Percentiles rank a stretch among this genome's conserved stretches.
Conservation (phyloP, 2,113 vertebrate genomes). For the Pogona vitticeps region DNA sequence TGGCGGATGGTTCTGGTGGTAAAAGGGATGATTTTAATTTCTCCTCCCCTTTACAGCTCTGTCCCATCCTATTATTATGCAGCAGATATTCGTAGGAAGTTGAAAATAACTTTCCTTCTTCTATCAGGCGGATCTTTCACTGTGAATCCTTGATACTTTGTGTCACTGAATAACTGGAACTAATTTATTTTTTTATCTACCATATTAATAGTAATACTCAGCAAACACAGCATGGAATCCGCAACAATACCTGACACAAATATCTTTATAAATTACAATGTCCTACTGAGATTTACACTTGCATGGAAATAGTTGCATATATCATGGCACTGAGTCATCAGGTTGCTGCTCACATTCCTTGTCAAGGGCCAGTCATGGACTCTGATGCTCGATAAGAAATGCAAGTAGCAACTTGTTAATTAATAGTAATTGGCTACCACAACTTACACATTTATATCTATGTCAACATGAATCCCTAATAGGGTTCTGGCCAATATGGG, state of each 20-base stretch:
- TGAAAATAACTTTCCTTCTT: not conserved
- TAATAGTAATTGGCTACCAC: no score
- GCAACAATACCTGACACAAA: not conserved
- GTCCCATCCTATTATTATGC: not conserved
- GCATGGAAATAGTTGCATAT: no score
- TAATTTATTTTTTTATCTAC: not conserved
- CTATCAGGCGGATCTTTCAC: not conserved
- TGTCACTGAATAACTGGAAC: not conserved
- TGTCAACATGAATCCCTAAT: no score
- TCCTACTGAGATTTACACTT: not conserved
- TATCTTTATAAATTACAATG: not conserved
- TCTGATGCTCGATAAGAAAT: no score
- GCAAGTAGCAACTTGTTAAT: no score
- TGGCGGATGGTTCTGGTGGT: not conserved
- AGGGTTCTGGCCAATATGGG: no score
- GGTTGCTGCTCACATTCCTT: no score
- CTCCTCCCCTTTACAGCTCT: not conserved
- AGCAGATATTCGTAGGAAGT: no score
- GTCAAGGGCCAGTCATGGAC: no score
- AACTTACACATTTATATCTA: no score
- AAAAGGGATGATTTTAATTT: not conserved
- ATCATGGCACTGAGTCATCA: no score
- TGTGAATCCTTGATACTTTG: no score
- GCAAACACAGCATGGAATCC: not conserved
- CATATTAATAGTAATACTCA: not conserved